phyloP scores from a whole-genome alignment of 2,113 vertebrate genomes.

The Neolamprologus tretocephalus region DNA sequence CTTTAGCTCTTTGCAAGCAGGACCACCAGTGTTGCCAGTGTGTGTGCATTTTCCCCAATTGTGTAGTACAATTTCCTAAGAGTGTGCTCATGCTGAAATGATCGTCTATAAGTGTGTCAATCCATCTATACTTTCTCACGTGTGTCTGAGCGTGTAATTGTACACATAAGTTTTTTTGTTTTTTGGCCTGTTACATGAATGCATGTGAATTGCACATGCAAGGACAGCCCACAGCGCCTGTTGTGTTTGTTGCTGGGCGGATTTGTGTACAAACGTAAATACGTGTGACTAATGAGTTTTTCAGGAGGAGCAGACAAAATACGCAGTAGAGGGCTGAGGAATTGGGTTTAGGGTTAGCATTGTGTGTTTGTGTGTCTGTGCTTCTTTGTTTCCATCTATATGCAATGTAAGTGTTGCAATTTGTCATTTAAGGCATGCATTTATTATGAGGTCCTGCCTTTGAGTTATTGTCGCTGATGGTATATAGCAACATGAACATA shows the following conservation, averaged over 20 bases:
- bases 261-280: constrained; percentile 63
- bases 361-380: not conserved
- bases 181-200: not conserved
- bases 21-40: constrained; percentile 66
- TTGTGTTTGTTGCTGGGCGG: constrained; percentile 57
- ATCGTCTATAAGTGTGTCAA: constrained; percentile 12
- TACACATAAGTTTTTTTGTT: not conserved
- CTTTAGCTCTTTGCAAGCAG: constrained; percentile 38
- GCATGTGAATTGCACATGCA: not conserved
- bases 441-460: not conserved
- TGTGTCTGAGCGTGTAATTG: not conserved
- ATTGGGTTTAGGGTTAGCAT: constrained; percentile 14
- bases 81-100: not conserved
- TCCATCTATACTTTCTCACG: constrained; percentile 1
- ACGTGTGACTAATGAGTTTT: constrained; percentile 66
- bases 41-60: not conserved
- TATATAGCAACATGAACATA: not conserved
- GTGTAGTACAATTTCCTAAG: not conserved
- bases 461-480: not conserved
- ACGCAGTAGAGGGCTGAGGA: not conserved
- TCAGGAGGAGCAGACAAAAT: constrained; percentile 37
- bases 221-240: not conserved
- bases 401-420: constrained; percentile 18
- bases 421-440: not conserved
- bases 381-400: not conserved